These are phyloP conservation scores for Tauraco erythrolophus DNA, from an alignment of 2,113 vertebrate genomes.

Conservation along the genomic window DNA sequence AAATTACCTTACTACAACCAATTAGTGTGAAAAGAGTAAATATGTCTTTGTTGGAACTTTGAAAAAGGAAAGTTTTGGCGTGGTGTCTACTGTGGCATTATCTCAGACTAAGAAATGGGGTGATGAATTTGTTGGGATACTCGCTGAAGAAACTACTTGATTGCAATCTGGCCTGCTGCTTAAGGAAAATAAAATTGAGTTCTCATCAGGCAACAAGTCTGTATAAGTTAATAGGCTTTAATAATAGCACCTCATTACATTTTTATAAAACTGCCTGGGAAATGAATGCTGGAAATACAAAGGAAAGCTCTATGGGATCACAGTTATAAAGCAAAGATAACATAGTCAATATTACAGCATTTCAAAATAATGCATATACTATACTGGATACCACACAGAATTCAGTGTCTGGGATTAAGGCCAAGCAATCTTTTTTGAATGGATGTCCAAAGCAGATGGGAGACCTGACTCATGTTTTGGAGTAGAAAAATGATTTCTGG, in stretches of 20 bases:
- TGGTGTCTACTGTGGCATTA: constrained; percentile 41
- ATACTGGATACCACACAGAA: constrained; percentile 52
- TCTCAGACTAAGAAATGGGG: constrained; percentile 50
- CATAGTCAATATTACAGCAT: constrained; percentile 56
- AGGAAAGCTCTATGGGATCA: constrained; percentile 61
- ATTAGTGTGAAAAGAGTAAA: constrained; percentile 31
- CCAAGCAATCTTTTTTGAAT: constrained; percentile 55
- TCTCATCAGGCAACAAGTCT: constrained; percentile 65
- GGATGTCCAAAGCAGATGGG: constrained; percentile 58
- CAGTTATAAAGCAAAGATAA: constrained; percentile 68
- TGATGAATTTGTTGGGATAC: constrained; percentile 68
- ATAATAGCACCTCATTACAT: constrained; percentile 73
- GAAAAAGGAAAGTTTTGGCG: constrained; percentile 14
- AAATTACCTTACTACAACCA: neutral
- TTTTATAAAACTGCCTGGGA: constrained; percentile 63
- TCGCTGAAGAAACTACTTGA: constrained; percentile 51
- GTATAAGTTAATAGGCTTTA: constrained; percentile 71
- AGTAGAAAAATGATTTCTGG: constrained; percentile 39
- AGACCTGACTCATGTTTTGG: constrained; percentile 53
- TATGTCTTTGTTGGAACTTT: neutral
- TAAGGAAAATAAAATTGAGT: constrained; percentile 68
- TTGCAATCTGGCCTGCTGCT: constrained; percentile 71
- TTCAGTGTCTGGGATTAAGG: constrained; percentile 44
- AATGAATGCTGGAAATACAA: constrained; percentile 60
- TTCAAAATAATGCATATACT: constrained; percentile 59